Base-by-base conservation (phyloP, 2,888 invertebrate species). In the Halictus quadricinctus region DNA sequence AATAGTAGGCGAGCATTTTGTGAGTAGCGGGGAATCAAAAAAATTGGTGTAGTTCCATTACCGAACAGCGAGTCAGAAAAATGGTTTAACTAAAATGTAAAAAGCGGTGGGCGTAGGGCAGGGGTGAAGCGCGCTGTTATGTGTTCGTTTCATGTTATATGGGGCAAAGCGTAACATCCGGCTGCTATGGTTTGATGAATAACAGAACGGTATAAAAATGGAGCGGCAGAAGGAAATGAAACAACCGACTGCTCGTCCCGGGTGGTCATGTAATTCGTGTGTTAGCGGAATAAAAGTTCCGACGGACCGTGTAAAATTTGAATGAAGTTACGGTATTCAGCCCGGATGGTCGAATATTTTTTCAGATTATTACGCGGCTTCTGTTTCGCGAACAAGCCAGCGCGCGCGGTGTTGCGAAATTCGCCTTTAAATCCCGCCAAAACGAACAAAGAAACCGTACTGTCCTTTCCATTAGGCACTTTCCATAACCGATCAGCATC, bases 111-210 rank as follows among this genome's bases (percentile, higher is more conserved):
- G 3, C 15, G 36, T 29, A 2, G 64, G 36, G 25, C 1, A 2
- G 58, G 15, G 54, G 18, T 54, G 66, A 18, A 76, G 76, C 48
- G 64, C 15, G 64, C 15, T n/a, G 76, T 75, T 75, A 75, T 25
- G 25, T 60, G 50, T 70, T 77, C 54, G 58, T 58, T 72, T 60
- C 78, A 25, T 13, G 54, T 58, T 76, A 64, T 41, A 76, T 13
- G 36, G 70, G 41, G 15, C 46, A 46, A 46, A 43, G 21, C 46
- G 72, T 46, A 72, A 78, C 72, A 60, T 72, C 72, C 66, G 36
- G 66, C 36, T 72, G 78, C 29, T 29, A 72, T 41, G 43, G 58
- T 58, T 72, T 78, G 78, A 78, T 78, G 70, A 78, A 78, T 78
- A 78, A 79, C 69, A 54, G 46, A 60, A 72, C 36, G 72, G 77